phyloP scores from a whole-genome alignment of 2,113 vertebrate genomes.

The Saguinus midas region DNA sequence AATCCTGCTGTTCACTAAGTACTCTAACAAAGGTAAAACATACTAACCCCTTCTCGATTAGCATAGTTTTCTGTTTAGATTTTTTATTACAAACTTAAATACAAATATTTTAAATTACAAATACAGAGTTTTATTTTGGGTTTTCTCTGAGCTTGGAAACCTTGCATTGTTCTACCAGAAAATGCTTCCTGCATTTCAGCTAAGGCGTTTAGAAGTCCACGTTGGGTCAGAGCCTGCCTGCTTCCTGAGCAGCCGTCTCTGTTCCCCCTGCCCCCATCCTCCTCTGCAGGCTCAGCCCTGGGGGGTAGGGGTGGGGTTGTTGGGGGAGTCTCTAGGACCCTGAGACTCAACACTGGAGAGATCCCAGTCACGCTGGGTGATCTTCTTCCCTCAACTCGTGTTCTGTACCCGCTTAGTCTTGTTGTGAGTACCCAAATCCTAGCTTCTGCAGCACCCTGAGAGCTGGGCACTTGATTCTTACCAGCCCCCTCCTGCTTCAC shows the following conservation, averaged over 20 bases:
- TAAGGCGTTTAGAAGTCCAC: not conserved
- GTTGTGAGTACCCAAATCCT: not conserved
- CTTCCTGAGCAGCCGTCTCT: not conserved
- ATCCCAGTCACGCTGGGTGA: not conserved
- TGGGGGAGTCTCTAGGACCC: not conserved
- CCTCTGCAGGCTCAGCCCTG: not conserved
- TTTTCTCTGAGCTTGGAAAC: not conserved
- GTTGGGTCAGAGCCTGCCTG: not conserved
- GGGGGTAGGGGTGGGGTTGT: not conserved
- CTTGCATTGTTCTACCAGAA: not conserved
- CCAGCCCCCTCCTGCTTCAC: not conserved
- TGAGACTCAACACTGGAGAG: not conserved
- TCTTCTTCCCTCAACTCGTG: not conserved
- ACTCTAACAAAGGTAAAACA: not conserved
- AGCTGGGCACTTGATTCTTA: not conserved
- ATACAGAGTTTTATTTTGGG: not conserved
- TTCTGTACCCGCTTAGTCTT: not conserved
- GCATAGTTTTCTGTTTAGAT: not conserved
- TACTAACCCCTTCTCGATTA: not conserved
- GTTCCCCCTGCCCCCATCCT: rapidly evolving
- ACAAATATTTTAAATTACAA: not conserved
- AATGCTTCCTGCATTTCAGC: not conserved
- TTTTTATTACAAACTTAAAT: not conserved
- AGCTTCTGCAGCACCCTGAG: not conserved
- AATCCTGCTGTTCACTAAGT: not conserved